phyloP scores from a whole-genome alignment of 2,113 vertebrate genomes.

The Brienomyrus longianalis region DNA sequence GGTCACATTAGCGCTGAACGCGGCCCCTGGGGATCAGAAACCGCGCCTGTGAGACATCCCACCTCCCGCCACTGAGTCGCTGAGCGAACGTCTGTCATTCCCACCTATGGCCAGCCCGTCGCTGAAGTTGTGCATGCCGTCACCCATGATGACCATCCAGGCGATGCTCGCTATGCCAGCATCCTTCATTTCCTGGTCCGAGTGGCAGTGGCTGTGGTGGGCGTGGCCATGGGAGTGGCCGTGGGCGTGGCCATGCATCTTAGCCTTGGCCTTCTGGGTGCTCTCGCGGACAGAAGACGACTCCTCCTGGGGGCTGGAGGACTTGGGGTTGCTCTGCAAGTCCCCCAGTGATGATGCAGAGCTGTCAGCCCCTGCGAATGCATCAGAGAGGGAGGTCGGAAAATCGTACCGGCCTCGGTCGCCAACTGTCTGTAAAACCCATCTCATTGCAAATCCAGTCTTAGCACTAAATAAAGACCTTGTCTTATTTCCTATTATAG shows the following conservation, averaged over 20 bases:
- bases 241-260: slow-evolving; percentile 66
- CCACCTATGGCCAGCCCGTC: slow-evolving; percentile 94
- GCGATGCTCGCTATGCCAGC: slow-evolving; percentile 94
- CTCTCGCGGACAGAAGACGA: slow-evolving; percentile 55
- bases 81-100: slow-evolving; percentile 3
- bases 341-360: slow-evolving; percentile 64
- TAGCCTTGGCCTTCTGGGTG: slow-evolving; percentile 53
- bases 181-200: slow-evolving; percentile 90
- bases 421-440: background rate
- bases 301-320: slow-evolving; percentile 49
- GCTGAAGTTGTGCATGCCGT: slow-evolving; percentile 98
- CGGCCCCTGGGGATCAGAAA: slow-evolving; percentile 67
- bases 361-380: slow-evolving; percentile 62
- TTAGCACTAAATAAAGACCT: background rate
- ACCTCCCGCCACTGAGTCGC: background rate
- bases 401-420: background rate
- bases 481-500: background rate
- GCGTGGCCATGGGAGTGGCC: slow-evolving; percentile 76
- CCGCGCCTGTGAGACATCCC: background rate
- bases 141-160: slow-evolving; percentile 99
- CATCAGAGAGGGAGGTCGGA: background rate
- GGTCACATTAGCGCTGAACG: slow-evolving; percentile 88
- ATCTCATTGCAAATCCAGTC: background rate
- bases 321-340: slow-evolving; percentile 68
- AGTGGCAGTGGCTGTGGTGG: slow-evolving; percentile 90